Evolutionary conservation across 2,888 invertebrate species (phyloP), one percentile per base, ranked within the genome.

Genomic region (Micoletzkya japonica): DNA sequence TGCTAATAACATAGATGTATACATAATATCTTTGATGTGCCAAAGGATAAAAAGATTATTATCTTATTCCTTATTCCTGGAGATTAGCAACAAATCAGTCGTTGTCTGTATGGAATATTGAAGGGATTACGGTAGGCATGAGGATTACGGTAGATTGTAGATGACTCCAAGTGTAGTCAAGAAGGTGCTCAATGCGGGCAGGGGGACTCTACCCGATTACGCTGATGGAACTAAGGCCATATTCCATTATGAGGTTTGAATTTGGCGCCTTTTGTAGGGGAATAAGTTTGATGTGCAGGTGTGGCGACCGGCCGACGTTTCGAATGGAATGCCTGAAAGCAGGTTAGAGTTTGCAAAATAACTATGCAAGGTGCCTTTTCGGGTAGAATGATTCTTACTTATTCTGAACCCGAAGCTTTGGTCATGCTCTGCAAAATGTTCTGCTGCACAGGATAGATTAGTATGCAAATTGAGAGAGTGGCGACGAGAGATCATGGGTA

Each of bases 161-260:
- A 49, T 54, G 56, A 10, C 56, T 26, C 57, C 57, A 17, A 70
- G 60, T 32, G 67, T 60, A 4, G 73, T 80, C 30, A 80, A 80
- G 74, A 82, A 81, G 64, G 80, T 79, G 7, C 63, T 85, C 7
- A 73, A 74, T 66, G 81, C 81, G 0, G 85, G 85, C 2, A 75
- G 71, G 37, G 85, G 84, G 20, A 73, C 75, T 28, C 58, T 76
- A 20, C 76, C 78, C 7, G 77, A 78, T 20, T 84, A 74, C 66
- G 49, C 39, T 0, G 74, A 77, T 60, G 83, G 82, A 32, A 81
- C 83, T 3, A 85, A 85, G 63, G 84, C 81, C 4, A 52, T 84
- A 20, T 83, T 85, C 71, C 74, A 85, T 72, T 85, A 81, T 70
- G 82, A 82, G 61, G 78, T 66, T 0, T 44, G 44, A 44, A 57